Conservation (phyloP, 2,113 vertebrate species). For the Atractosteus spatula region DNA sequence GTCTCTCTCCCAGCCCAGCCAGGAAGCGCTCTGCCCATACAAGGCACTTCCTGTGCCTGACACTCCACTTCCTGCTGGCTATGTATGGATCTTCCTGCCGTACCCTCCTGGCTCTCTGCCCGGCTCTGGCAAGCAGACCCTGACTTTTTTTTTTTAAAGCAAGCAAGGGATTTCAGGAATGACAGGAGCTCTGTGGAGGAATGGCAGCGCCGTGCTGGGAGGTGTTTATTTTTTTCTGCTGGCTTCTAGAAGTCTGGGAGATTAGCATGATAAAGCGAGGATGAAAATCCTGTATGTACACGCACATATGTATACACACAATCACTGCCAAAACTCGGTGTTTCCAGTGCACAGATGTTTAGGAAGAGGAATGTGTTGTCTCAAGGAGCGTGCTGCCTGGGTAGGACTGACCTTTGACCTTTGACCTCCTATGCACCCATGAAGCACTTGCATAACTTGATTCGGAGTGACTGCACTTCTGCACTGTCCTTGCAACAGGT, state of each 20-base stretch:
- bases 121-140: conserved; percentile 57
- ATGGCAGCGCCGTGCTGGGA: conserved; percentile 12
- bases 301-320: no score
- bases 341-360: no score
- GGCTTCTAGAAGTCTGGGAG: not conserved
- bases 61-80: conserved; percentile 70
- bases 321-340: no score
- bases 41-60: conserved; percentile 72
- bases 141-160: conserved; percentile 36
- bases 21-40: conserved; percentile 71
- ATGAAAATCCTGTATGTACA: not conserved
- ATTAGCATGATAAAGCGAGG: not conserved
- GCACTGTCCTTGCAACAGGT: no score
- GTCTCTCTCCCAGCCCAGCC: conserved; percentile 60
- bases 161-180: conserved; percentile 40
- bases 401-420: no score
- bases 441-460: no score
- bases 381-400: not conserved
- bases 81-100: conserved; percentile 76
- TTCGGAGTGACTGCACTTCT: no score
- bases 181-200: conserved; percentile 37
- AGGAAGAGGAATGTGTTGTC: not conserved
- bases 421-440: no score
- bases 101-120: conserved; percentile 61
- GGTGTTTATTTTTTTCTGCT: not conserved